Conservation (phyloP, 2,888 invertebrate genomes). For the Liopterus haemorrhoidalis region DNA sequence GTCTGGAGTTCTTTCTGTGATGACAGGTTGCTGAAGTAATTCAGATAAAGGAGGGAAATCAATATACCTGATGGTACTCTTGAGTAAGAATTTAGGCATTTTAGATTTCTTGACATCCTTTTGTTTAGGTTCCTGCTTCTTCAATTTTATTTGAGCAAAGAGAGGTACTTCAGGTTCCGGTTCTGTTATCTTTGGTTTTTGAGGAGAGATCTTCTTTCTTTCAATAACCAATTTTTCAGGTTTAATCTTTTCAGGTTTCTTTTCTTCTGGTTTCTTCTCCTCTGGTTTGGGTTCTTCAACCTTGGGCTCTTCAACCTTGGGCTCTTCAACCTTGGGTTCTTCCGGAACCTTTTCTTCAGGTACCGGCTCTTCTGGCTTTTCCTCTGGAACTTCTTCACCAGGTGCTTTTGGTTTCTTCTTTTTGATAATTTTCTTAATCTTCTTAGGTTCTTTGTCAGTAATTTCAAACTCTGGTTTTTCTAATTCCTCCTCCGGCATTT, state of each 20-base stretch:
- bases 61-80: slow-evolving; percentile 61
- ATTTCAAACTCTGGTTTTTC: slow-evolving; percentile 28
- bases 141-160: slow-evolving; percentile 61
- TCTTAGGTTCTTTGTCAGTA: slow-evolving; percentile 28
- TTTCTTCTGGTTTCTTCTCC: slow-evolving; percentile 30
- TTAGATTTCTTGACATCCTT: slow-evolving; percentile 38
- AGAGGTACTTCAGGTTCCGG: slow-evolving; percentile 52
- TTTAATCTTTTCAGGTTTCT: slow-evolving; percentile 35
- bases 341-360: slow-evolving; percentile 23
- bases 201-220: slow-evolving; percentile 54
- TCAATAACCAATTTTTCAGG: slow-evolving; percentile 54
- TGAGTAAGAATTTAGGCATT: slow-evolving; percentile 63
- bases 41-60: slow-evolving; percentile 44
- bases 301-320: slow-evolving; percentile 27
- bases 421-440: slow-evolving; percentile 14
- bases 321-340: slow-evolving; percentile 29
- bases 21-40: slow-evolving; percentile 38
- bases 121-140: slow-evolving; percentile 37
- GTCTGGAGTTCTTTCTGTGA: slow-evolving; percentile 41
- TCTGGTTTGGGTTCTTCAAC: slow-evolving; percentile 24
- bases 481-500: slow-evolving; percentile 12
- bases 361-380: slow-evolving; percentile 29
- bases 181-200: slow-evolving; percentile 56
- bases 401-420: slow-evolving; percentile 24
- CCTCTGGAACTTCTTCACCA: slow-evolving; percentile 20